Evolutionary conservation across 1,140 invertebrate genomes (phyloP).

Genomic region (Harlomillsia oculata): DNA sequence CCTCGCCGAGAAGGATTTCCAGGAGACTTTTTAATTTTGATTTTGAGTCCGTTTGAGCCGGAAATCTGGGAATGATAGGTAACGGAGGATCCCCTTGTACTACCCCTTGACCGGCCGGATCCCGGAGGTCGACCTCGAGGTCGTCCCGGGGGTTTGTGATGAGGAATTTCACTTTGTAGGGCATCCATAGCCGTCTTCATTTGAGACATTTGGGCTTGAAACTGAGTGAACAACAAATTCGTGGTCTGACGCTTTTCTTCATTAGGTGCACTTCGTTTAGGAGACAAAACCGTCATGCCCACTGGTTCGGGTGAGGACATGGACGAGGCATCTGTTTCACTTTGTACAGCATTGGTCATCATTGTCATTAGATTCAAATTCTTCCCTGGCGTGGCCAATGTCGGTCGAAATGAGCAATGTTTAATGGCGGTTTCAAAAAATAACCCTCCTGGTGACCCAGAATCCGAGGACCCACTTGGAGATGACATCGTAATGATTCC

Average conservation of each 20-base stretch:
- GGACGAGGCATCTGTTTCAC: conserved; percentile 4
- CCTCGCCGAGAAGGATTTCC: conserved; percentile 30
- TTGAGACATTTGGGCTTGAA: conserved; percentile 35
- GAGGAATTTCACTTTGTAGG: conserved; percentile 21
- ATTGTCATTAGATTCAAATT: conserved; percentile 25
- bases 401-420: background rate
- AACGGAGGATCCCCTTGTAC: conserved; percentile 2
- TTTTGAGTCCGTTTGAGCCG: conserved; percentile 48
- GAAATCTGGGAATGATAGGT: conserved; percentile 32
- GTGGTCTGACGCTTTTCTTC: conserved; percentile 16
- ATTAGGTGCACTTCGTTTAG: background rate
- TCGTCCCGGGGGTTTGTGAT: background rate
- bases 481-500: conserved; percentile 27
- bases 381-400: conserved; percentile 5
- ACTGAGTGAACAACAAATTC: conserved; percentile 30
- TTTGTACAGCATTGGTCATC: no score
- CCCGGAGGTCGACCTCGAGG: background rate
- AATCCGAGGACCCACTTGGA: conserved; percentile 27
- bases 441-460: conserved; percentile 8
- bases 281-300: background rate
- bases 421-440: no score
- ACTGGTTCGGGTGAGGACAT: no score
- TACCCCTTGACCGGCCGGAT: background rate
- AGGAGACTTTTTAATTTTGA: conserved; percentile 52
- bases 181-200: conserved; percentile 34